Evolutionary conservation across 2,797 vertebrate genomes (phyloP), one percentile per base, ranked within the genome.

Genomic region (Aphelocoma californica): DNA sequence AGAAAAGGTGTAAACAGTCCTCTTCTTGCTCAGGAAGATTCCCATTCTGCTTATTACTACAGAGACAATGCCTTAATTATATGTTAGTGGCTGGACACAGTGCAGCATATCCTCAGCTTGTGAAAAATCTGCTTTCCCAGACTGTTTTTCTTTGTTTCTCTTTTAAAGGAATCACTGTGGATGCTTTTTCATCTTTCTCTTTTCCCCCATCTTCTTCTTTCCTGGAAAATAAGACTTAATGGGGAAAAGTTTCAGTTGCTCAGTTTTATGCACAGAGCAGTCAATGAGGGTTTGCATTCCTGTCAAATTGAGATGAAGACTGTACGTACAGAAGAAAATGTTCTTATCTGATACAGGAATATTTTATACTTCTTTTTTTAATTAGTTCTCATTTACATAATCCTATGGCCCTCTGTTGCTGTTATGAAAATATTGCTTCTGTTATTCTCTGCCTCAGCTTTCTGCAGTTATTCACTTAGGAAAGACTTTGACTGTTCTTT

Each of bases 1-100:
- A 88, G 92, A 92, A 89, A 92, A 93, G 7, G 72, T 73, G 86
- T 85, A 96, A 97, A 96, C 95, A 94, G 78, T 72, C 75, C 47
- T 90, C 42, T 40, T 50, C 29, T 40, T 71, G 31, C 54, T 66
- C 36, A 44, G 71, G 38, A 90, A 92, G 87, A 80, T 72, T 83
- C 47, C 4, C 11, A 26, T 89, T 79, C 56, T 86, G 62, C 53
- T 87, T 67, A 6, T 69, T 60, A 47, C 64, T 73, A 42, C 13
- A 61, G 61, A 79, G 50, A 72, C 44, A 67, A 67, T 78, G 44
- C 58, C 57, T 84, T 85, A 86, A 93, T 92, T 94, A 72, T 51
- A 86, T 42, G 26, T 74, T 89, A 92, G 73, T 42, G 93, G 56
- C 31, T 73, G 85, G 71, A 60, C 42, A 32, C 10, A 42, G 19